Evolutionary conservation across 1,140 invertebrate genomes (phyloP).

Genomic region (Lordiphosa clarofinis): DNA sequence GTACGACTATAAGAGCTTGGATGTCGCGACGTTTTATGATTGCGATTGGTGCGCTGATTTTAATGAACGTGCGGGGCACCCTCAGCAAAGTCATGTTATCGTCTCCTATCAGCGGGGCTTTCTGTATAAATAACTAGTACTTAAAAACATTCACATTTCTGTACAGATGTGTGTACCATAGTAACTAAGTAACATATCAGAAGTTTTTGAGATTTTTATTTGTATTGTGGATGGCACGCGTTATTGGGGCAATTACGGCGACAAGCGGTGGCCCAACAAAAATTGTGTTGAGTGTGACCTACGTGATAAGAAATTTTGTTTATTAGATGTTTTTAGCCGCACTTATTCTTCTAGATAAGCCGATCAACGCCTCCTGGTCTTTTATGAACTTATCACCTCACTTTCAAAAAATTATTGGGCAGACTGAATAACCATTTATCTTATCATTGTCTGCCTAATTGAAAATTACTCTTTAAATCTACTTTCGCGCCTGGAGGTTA

Average conservation of each 20-base stretch:
- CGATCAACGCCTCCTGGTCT: too few species aligned
- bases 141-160: neutral
- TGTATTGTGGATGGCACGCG: slow-evolving; percentile 43
- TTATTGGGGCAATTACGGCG: slow-evolving; percentile 8
- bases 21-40: slow-evolving; percentile 6
- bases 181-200: slow-evolving; percentile 7
- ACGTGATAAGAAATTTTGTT: too few species aligned
- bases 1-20: slow-evolving; percentile 22
- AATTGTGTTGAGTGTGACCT: too few species aligned
- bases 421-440: too few species aligned
- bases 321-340: too few species aligned
- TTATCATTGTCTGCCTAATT: too few species aligned
- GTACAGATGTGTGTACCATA: neutral
- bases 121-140: slow-evolving; percentile 7
- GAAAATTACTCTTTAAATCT: too few species aligned
- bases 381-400: too few species aligned
- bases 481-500: too few species aligned
- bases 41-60: slow-evolving; percentile 15
- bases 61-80: slow-evolving; percentile 5
- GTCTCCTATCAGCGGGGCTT: slow-evolving; percentile 17
- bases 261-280: too few species aligned
- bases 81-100: neutral
- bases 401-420: too few species aligned
- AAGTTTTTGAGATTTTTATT: slow-evolving; percentile 43
- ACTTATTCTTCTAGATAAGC: too few species aligned